Base-by-base conservation (phyloP, 2,113 vertebrate genomes). In the Lampris incognitus region DNA sequence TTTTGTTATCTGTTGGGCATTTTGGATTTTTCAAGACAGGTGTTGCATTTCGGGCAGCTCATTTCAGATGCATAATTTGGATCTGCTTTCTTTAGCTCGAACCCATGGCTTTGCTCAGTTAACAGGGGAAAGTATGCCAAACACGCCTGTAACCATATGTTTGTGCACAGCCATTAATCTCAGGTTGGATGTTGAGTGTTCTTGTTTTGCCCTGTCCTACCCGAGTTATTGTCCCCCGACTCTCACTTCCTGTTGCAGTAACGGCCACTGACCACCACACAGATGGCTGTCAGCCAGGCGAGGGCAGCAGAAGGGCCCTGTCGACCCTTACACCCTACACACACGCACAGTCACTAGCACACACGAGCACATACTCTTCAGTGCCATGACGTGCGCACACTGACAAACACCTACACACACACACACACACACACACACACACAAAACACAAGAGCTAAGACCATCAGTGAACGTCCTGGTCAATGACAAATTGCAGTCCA, bases 101-200 rank as follows among this genome's bases (percentile, higher is more conserved):
- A 85, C 80, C 81, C 80, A 66, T 11, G 11, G 38, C 39, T 10
- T 40, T 41, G 49, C 65, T 66, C 67, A 46, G 76, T 89, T 87
- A 87, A 79, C 9, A 41, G 52, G 67, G 41, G 68, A 78, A 9
- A 62, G 61, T 88, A 89, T 90, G 88, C 90, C 83, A 79, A 85
- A 85, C 89, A 91, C 88, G 84, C 90, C 79, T 72, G 84, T 79
- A 82, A 84, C 90, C 91, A 92, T 91, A 92, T 91, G 91, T 87
- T 89, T 86, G 77, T 65, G 74, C 49, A 9, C 82, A 73, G 84
- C 83, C 84, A 89, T 91, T 91, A 85, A 91, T 92, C 85, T 89
- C 72, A 59, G 66, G 69, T 84, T 87, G 75, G 60, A 79, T 89
- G 87, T 84, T 88, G 86, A 88, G 79, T 87, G 83, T 81, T 86